Conservation (phyloP, 2,888 invertebrate genomes). For the Petrolisthes manimaculis region DNA sequence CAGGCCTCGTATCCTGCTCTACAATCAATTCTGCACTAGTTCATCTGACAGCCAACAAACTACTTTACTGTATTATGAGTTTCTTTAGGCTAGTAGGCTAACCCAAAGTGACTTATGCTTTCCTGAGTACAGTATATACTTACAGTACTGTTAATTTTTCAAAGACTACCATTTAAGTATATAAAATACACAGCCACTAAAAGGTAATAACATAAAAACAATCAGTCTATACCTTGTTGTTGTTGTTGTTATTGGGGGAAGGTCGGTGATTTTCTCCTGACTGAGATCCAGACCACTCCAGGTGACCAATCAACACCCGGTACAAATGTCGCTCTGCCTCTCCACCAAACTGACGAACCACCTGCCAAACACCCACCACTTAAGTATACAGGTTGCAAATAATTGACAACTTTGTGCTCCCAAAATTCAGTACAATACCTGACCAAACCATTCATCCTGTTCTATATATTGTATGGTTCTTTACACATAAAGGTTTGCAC, state of each 20-base stretch:
- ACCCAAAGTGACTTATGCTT: neutral
- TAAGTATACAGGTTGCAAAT: too few species aligned
- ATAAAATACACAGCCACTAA: neutral
- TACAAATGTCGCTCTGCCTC: conserved; percentile 97
- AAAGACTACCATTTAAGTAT: neutral
- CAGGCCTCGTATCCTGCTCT: too few species aligned
- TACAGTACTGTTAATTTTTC: neutral
- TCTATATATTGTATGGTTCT: too few species aligned
- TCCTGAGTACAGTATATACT: neutral
- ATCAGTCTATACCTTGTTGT: conserved; percentile 29
- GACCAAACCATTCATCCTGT: too few species aligned
- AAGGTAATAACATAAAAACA: neutral
- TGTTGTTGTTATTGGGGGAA: conserved; percentile 55
- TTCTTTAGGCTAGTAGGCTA: too few species aligned
- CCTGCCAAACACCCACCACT: conserved; percentile 19
- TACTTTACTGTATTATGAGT: too few species aligned
- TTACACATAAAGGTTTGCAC: too few species aligned
- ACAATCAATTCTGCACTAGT: too few species aligned
- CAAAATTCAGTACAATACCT: too few species aligned
- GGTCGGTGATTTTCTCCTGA: conserved; percentile 40
- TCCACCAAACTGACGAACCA: conserved; percentile 91
- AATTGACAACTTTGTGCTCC: too few species aligned
- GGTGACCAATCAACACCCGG: conserved; percentile 91
- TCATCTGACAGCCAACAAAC: too few species aligned
- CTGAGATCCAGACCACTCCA: conserved; percentile 79